Evolutionary conservation across 2,113 vertebrate species (phyloP).

Genomic region (Argyrosomus japonicus): DNA sequence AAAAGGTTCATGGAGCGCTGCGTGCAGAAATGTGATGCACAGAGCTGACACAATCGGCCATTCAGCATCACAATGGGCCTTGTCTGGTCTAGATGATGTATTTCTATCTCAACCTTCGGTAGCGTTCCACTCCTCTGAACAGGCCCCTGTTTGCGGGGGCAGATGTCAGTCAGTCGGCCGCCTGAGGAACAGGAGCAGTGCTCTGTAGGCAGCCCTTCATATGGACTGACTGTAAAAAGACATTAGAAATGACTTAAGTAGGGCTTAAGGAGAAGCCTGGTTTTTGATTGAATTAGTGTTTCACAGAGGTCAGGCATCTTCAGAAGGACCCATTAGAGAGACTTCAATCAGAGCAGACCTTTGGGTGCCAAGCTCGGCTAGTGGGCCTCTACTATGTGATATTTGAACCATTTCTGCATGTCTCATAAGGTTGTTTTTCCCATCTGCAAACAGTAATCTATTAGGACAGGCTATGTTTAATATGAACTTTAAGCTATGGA

Average conservation of each 20-base stretch:
- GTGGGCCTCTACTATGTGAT: constrained; percentile 17
- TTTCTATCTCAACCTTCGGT: constrained; percentile 36
- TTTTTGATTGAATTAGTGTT: constrained; percentile 31
- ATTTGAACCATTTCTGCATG: constrained; percentile 11
- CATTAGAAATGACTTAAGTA: constrained; percentile 42
- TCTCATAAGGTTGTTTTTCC: neutral
- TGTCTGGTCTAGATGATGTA: constrained; percentile 45
- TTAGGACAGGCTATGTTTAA: neutral
- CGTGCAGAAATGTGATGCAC: constrained; percentile 54
- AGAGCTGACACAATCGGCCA: constrained; percentile 40
- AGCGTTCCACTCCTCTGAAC: constrained; percentile 38
- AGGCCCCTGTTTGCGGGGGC: constrained; percentile 49
- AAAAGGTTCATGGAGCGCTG: constrained; percentile 43
- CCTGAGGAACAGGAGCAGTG: constrained; percentile 11
- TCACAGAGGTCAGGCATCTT: constrained; percentile 7
- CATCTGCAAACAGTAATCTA: neutral
- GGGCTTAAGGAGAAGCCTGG: constrained; percentile 11
- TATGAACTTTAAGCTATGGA: constrained; percentile 13
- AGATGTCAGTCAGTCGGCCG: constrained; percentile 53
- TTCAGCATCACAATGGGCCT: constrained; percentile 46
- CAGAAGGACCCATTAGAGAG: constrained; percentile 15
- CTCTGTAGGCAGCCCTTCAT: constrained; percentile 32
- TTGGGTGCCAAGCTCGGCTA: neutral
- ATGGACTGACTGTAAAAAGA: constrained; percentile 44
- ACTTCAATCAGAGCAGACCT: constrained; percentile 18